These are phyloP conservation scores for Cotesia chilonis DNA, from an alignment of 1,140 invertebrate species.

Conservation along the genomic window DNA sequence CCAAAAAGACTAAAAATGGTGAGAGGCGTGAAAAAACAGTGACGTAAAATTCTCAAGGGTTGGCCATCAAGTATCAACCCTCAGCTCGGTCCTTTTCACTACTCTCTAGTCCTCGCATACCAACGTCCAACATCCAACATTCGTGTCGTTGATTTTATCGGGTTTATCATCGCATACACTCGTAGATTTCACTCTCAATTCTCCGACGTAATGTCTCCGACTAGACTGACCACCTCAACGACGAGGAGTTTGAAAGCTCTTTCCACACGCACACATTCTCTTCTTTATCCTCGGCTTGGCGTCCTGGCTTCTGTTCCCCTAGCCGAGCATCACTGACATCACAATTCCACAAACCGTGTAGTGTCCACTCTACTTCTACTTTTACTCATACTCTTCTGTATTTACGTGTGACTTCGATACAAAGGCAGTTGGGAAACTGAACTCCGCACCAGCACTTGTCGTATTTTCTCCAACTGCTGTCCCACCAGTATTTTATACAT, in stretches of 20 bases:
- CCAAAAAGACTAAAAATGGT: not conserved
- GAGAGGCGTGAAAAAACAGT: not conserved
- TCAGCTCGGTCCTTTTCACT: constrained; percentile 20
- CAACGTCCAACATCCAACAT: not conserved
- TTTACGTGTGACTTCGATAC: constrained; percentile 42
- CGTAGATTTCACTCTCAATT: constrained; percentile 22
- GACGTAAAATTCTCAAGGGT: constrained; percentile 1
- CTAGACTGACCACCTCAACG: constrained; percentile 35
- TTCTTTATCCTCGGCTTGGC: not conserved
- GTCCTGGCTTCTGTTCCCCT: no score
- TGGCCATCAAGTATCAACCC: not conserved
- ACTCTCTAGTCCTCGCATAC: constrained; percentile 17
- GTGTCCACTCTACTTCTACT: not conserved
- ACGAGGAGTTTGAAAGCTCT: constrained; percentile 33
- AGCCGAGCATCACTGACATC: not conserved
- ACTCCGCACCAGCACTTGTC: constrained; percentile 49
- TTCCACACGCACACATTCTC: constrained; percentile 16
- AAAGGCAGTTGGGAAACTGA: constrained; percentile 48
- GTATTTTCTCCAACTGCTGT: constrained; percentile 8
- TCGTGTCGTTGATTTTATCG: constrained; percentile 7
- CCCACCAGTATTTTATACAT: constrained; percentile 5
- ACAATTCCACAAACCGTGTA: not conserved
- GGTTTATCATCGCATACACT: constrained; percentile 33
- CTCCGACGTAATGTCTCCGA: constrained; percentile 29
- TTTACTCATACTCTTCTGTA: constrained; percentile 31